Conservation (phyloP, 2,113 vertebrate genomes). For the Colistium nudipinnis region DNA sequence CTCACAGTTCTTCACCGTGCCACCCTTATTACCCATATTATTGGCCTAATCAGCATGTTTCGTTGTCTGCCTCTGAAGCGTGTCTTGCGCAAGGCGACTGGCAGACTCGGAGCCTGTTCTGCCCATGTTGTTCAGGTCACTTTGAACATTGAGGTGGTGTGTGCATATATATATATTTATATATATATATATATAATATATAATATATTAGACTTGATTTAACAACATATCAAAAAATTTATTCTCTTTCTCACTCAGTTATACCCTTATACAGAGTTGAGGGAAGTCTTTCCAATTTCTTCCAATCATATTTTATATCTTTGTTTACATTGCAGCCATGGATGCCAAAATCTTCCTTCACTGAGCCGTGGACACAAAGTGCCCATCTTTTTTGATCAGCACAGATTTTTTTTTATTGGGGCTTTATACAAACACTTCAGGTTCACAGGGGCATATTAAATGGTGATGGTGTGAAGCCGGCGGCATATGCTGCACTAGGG, state of each 20-base stretch:
- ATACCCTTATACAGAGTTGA: too few relatives aligned
- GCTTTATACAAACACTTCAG: slow-evolving; percentile 46
- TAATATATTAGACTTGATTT: background rate
- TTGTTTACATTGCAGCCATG: background rate
- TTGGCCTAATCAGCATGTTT: slow-evolving; percentile 55
- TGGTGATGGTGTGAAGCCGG: slow-evolving; percentile 44
- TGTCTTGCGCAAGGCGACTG: slow-evolving; percentile 8
- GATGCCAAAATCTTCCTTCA: slow-evolving; percentile 17
- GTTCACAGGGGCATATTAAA: slow-evolving; percentile 60
- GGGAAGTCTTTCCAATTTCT: background rate
- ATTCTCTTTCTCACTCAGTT: background rate
- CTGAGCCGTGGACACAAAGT: slow-evolving; percentile 21
- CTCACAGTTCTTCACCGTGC: slow-evolving; percentile 1
- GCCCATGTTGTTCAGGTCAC: slow-evolving; percentile 12
- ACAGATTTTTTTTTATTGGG: slow-evolving; percentile 51
- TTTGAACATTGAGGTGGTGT: slow-evolving; percentile 4
- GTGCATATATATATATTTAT: background rate
- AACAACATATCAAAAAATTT: background rate
- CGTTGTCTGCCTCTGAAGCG: slow-evolving; percentile 46
- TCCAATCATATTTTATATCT: slow-evolving; percentile 13
- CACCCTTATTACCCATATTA: slow-evolving; percentile 34
- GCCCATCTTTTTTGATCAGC: slow-evolving; percentile 27
- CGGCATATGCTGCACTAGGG: slow-evolving; percentile 28
- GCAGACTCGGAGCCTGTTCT: slow-evolving; percentile 18
- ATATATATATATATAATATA: background rate